Percentiles rank a stretch among this genome's conserved stretches.
Conservation (phyloP, 2,888 invertebrate species). For the Brachynemurus nebulosus region DNA sequence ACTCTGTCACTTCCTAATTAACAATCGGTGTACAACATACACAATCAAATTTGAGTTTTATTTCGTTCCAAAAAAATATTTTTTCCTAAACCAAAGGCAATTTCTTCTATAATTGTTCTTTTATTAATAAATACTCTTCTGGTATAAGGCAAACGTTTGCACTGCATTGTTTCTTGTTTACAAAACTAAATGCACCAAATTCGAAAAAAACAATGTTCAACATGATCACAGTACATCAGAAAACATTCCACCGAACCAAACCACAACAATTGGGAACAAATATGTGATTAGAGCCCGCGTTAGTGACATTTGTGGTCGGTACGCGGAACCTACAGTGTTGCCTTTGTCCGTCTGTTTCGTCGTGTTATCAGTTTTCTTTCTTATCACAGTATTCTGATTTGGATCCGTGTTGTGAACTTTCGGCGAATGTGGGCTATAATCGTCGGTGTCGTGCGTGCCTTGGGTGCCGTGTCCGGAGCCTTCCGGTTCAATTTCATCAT, state of each 20-base stretch:
- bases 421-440: constrained; percentile 14
- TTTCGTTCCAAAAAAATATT: too few species aligned
- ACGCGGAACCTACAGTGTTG: constrained; percentile 23
- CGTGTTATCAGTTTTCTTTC: constrained; percentile 6
- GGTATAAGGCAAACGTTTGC: too few species aligned
- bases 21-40: too few species aligned
- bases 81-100: too few species aligned
- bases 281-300: constrained; percentile 55
- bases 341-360: constrained; percentile 28
- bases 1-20: too few species aligned
- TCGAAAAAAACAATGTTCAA: too few species aligned
- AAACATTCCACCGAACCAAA: constrained; percentile 74
- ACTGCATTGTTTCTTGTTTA: too few species aligned
- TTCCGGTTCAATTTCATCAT: constrained; percentile 32
- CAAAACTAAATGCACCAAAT: too few species aligned
- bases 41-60: too few species aligned
- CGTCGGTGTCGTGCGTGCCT: constrained; percentile 20
- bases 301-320: constrained; percentile 35
- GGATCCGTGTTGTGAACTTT: not conserved
- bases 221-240: constrained; percentile 74
- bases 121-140: too few species aligned
- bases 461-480: constrained; percentile 34
- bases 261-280: constrained; percentile 66
- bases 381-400: constrained; percentile 8
- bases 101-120: too few species aligned